phyloP scores from a whole-genome alignment of 2,113 vertebrate species.

The Cyanoliseus patagonus region DNA sequence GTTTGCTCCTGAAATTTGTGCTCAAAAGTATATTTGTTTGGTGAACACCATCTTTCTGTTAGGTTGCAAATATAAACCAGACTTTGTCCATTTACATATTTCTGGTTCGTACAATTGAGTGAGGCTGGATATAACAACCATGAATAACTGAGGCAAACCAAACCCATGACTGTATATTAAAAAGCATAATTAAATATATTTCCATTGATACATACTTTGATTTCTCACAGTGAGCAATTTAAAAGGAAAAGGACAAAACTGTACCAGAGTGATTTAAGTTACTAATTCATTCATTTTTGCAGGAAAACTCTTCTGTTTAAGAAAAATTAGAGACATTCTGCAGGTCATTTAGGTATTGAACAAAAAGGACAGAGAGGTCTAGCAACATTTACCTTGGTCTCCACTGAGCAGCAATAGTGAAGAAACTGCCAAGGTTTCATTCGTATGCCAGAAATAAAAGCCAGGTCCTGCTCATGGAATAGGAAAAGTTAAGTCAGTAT shows the following conservation, averaged over 20 bases:
- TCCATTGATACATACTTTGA: not conserved
- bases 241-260: not conserved
- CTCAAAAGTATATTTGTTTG: not conserved
- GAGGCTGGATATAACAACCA: not conserved
- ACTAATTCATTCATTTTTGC: not conserved
- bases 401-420: not conserved
- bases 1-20: not conserved
- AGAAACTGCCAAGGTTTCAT: not conserved
- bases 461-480: not conserved
- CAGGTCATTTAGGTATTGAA: not conserved
- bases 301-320: not conserved
- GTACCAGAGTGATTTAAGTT: not conserved
- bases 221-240: not conserved
- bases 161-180: not conserved
- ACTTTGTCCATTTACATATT: not conserved
- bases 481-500: constrained; percentile 42
- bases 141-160: constrained; percentile 2
- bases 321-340: not conserved
- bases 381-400: constrained; percentile 1
- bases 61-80: not conserved
- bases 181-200: not conserved
- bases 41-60: not conserved
- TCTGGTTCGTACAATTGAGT: not conserved
- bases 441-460: constrained; percentile 24
- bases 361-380: not conserved